Base-by-base conservation (phyloP, 35 echinoderm and acorn worm genomes). In the Ophiothrix spiculata region DNA sequence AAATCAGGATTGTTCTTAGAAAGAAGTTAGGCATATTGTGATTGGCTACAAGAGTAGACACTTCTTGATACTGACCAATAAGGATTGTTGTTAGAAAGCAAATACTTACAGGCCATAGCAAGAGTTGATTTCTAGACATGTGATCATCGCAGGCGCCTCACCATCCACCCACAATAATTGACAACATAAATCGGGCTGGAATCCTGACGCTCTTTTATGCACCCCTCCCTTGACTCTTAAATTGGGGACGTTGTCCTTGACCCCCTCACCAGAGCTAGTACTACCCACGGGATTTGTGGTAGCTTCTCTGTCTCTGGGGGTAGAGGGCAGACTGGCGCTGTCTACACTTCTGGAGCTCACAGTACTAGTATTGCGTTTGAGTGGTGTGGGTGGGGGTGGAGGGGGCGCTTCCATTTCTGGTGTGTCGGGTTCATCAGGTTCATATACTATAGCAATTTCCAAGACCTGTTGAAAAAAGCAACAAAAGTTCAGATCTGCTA, bases 361-460 rank as follows among this genome's bases (percentile, higher is more conserved):
- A 0, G 92, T 94, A 78, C 92, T 94, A 28, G 92, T 84, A 80
- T 94, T 99, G 11, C 92, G 85, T 54, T 93, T 93, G 45, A 99
- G 79, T 38, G 90, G 90, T 25, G 92, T 76, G 23, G 87, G 74
- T 32, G 87, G 91, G 33, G 85, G 78, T 15, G 94, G 86, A 0
- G 92, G 96, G 39, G 95, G 91, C 31, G 83, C 78, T 56, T 94
- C 96, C 25, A 84, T 86, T 39, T 99, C 96, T 0, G 92, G 92
- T 25, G 92, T 94, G 60, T 99, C 96, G 17, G 88, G 86, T 35
- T 99, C 96, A 35, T 99, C 96, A 36, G 89, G 80, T 39, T 94
- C 92, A 38, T 99, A 99, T 1, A 99, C 86, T 40, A 99, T 94
- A 31, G 92, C 90, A 39, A 99, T 91, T 45, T 99, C 95, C 56